Conservation (phyloP, 1,140 invertebrate species). For the Drosophila ambigua region DNA sequence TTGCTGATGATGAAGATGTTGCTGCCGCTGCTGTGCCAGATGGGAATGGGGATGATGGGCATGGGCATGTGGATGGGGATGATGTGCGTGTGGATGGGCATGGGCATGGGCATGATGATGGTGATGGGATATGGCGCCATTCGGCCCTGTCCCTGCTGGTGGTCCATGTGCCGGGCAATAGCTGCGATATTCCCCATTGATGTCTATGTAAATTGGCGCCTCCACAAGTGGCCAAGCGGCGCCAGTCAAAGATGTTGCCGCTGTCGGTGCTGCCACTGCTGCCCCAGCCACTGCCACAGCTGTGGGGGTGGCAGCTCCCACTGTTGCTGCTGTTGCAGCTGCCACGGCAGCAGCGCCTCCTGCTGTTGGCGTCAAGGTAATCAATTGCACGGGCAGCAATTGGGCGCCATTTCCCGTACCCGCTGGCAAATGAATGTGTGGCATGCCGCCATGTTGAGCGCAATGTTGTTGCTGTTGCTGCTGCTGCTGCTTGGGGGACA, state of each 20-base stretch:
- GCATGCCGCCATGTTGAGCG: constrained; percentile 64
- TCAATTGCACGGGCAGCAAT: constrained; percentile 66
- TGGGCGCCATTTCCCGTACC: constrained; percentile 45
- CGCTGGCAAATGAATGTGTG: constrained; percentile 68
- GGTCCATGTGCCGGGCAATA: constrained; percentile 80
- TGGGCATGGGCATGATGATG: constrained; percentile 37
- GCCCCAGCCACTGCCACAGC: constrained; percentile 10
- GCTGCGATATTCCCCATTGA: constrained; percentile 76
- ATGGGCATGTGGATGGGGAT: constrained; percentile 22
- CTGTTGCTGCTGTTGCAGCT: constrained; percentile 24
- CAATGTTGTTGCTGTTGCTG: constrained; percentile 44
- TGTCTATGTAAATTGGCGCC: constrained; percentile 77
- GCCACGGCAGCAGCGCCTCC: constrained; percentile 31
- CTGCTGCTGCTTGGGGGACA: constrained; percentile 35
- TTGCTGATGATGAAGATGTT: constrained; percentile 50
- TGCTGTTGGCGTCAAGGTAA: constrained; percentile 56
- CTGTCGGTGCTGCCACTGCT: constrained; percentile 9
- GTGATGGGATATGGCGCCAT: constrained; percentile 61
- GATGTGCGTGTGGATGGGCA: constrained; percentile 22
- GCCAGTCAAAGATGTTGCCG: constrained; percentile 37
- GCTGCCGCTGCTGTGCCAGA: constrained; percentile 26
- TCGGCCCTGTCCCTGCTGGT: constrained; percentile 51
- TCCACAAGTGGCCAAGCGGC: constrained; percentile 74
- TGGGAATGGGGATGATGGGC: constrained; percentile 33
- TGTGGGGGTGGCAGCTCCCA: constrained; percentile 22